phyloP scores from a whole-genome alignment of 2,888 invertebrate species.

The Lottia gigantea region DNA sequence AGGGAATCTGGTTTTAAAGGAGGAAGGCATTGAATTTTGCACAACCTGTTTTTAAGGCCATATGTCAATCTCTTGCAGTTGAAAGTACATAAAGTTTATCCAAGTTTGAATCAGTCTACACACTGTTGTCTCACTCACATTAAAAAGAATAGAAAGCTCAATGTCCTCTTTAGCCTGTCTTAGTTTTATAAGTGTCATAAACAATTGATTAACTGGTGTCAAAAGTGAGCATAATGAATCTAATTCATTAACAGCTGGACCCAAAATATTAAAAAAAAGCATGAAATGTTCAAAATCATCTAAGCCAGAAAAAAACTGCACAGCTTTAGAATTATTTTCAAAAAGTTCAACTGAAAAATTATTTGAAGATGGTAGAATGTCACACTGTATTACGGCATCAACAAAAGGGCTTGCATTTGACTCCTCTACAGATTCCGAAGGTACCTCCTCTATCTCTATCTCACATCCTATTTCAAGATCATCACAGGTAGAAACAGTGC shows the following conservation, averaged over 20 bases:
- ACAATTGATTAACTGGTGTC: conserved; percentile 28
- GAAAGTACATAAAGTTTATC: conserved; percentile 36
- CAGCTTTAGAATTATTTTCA: conserved; percentile 10
- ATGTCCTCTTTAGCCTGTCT: conserved; percentile 32
- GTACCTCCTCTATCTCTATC: too few species aligned
- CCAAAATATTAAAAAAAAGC: too few species aligned
- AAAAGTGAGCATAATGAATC: conserved; percentile 16
- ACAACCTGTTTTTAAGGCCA: conserved; percentile 32
- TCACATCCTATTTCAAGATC: too few species aligned
- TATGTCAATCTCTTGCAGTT: conserved; percentile 33
- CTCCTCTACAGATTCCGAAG: too few species aligned
- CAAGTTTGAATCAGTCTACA: conserved; percentile 30
- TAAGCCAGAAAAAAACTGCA: conserved; percentile 32
- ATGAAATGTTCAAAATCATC: conserved; percentile 29
- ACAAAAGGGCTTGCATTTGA: background rate
- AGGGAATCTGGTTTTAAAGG: conserved; percentile 33
- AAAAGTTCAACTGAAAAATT: conserved; percentile 15
- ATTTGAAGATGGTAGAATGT: too few species aligned
- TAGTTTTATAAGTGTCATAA: conserved; percentile 39
- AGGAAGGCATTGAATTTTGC: conserved; percentile 28
- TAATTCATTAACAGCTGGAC: conserved; percentile 19
- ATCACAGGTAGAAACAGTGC: too few species aligned
- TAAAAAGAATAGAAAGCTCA: conserved; percentile 30
- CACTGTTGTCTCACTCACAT: conserved; percentile 25
- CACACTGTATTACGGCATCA: background rate